Percentiles rank a stretch among this genome's conserved stretches.
Conservation (phyloP, 2,113 vertebrate genomes). For the Sylvia atricapilla region DNA sequence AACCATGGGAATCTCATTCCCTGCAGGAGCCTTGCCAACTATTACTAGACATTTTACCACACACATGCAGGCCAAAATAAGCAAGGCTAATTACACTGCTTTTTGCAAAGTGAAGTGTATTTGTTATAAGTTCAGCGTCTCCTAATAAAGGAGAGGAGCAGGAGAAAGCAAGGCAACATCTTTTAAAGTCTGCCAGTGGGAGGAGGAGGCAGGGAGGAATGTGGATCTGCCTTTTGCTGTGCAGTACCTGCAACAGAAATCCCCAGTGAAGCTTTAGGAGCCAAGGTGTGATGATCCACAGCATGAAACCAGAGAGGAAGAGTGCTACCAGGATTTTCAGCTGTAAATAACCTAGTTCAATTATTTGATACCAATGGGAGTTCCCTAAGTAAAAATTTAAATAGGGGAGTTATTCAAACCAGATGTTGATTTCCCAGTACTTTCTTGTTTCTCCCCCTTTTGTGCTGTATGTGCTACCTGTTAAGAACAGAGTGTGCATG, state of each 20-base stretch:
- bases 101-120: slow-evolving; percentile 35
- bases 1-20: slow-evolving; percentile 66
- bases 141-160: slow-evolving; percentile 1
- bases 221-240: background rate
- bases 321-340: background rate
- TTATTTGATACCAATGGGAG: slow-evolving; percentile 19
- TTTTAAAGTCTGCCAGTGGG: background rate
- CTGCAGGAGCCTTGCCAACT: slow-evolving; percentile 62
- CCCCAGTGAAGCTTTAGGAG: background rate
- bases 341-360: background rate
- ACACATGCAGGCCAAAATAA: slow-evolving; percentile 65
- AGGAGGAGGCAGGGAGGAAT: background rate
- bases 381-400: slow-evolving; percentile 1
- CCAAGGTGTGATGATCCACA: background rate
- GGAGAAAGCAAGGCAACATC: background rate
- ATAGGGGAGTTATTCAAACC: background rate
- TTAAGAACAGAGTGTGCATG: background rate
- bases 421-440: background rate
- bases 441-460: background rate
- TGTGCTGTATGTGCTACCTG: slow-evolving; percentile 36
- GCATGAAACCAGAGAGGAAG: background rate
- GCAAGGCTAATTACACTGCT: slow-evolving; percentile 28
- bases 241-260: background rate
- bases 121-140: background rate
- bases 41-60: slow-evolving; percentile 73